Base-by-base conservation (phyloP, 2,888 invertebrate genomes). In the Pharmacophagus antenor region DNA sequence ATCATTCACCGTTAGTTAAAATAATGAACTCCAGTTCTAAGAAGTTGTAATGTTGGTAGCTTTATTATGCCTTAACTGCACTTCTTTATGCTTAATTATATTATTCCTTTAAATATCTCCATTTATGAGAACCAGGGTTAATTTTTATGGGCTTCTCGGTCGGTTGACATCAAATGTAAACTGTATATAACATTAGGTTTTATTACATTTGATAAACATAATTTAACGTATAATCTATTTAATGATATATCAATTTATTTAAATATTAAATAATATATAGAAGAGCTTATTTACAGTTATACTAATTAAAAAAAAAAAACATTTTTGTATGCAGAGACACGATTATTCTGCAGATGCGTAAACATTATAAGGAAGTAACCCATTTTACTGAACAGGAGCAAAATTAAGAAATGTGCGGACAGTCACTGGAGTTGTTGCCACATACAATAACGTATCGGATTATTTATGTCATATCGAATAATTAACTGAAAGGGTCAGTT, bases 291-390 rank as follows among this genome's bases (percentile, higher is more conserved):
- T 12, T 10, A 31, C 31, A 31, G 12, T 31, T 12, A 10, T 10
- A 31, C n/a, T 31, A 1, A 47, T 15, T 12, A 12, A 48, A 49
- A 49, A 27, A 49, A 23, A 27, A n/a, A 22, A 6, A 22, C 22
- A 22, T n/a, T 17, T 12, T 7, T 20, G 4, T 22, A 22, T 27
- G 31, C 6, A 2, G 18, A 21, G 8, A 25, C 17, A 22, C 49
- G 17, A 56, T 10, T 25, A 31, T 51, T 37, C 31, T 23, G 31
- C 27, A 41, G 20, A 60, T 18, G 31, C 22, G 42, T 27, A 22
- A 12, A 23, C 31, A 42, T 50, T 54, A 61, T 61, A 37, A 61
- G 60, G 60, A 61, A 52, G 56, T 61, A 56, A 61, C 60, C 60
- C 25, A 52, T 37, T 56, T 60, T 20, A 47, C 51, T 20, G 46